phyloP scores from a whole-genome alignment of 2,888 invertebrate species.

The Mythimna impura region DNA sequence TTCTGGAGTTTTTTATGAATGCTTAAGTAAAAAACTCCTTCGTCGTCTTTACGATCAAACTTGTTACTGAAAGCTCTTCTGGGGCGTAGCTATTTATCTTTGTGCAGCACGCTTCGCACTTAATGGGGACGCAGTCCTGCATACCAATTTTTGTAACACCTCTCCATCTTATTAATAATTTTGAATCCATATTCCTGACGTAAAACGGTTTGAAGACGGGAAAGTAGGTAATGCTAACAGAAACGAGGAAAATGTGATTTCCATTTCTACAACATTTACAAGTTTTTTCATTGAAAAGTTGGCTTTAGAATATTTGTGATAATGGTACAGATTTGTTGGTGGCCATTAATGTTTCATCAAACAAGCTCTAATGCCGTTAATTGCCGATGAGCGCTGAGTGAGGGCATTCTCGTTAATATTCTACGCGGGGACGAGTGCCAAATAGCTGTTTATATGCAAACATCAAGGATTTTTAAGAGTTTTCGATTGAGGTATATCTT shows the following conservation, averaged over 20 bases:
- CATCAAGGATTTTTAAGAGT: constrained; percentile 75
- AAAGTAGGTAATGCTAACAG: constrained; percentile 12
- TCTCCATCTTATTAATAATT: constrained; percentile 18
- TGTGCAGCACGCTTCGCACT: constrained; percentile 18
- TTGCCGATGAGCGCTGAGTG: constrained; percentile 73
- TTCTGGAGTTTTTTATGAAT: constrained; percentile 2
- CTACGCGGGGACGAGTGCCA: constrained; percentile 76
- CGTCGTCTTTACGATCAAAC: background rate
- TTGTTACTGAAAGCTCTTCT: background rate
- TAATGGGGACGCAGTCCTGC: constrained; percentile 22
- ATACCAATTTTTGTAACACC: constrained; percentile 33
- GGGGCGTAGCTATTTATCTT: background rate
- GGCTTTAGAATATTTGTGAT: constrained; percentile 22
- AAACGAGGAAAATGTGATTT: constrained; percentile 14
- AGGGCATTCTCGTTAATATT: constrained; percentile 78
- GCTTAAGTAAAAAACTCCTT: background rate
- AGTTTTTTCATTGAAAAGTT: background rate
- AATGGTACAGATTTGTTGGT: constrained; percentile 11
- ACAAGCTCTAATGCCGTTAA: constrained; percentile 67
- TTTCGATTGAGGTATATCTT: constrained; percentile 62
- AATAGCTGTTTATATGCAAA: constrained; percentile 72
- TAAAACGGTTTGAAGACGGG: constrained; percentile 8
- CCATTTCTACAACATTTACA: background rate
- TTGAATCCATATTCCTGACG: constrained; percentile 20
- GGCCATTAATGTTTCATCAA: constrained; percentile 74